These are phyloP conservation scores for Echinometra lucunter DNA, from an alignment of 53 echinoderm and acorn worm genomes.

Conservation along the genomic window DNA sequence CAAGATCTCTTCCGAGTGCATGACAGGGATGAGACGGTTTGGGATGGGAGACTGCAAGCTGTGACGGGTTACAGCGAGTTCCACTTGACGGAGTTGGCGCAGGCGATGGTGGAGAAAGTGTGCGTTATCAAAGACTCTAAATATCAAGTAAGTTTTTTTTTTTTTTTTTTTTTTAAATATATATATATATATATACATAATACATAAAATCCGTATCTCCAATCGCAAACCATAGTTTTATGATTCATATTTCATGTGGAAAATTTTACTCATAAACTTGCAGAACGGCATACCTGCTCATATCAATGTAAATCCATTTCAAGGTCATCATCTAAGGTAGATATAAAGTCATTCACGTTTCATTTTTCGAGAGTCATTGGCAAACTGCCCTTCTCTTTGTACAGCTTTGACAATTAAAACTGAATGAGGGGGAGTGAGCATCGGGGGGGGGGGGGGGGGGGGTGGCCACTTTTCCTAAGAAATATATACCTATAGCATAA, in stretches of 20 bases:
- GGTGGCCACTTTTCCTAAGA: neutral
- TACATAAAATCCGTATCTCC: too few species aligned
- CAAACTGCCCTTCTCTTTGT: too few species aligned
- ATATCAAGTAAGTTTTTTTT: neutral
- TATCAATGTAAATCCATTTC: too few species aligned
- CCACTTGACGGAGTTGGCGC: neutral
- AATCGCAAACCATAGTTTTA: too few species aligned
- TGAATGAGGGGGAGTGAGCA: too few species aligned
- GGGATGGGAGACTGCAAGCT: neutral
- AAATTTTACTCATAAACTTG: too few species aligned
- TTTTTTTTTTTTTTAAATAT: neutral
- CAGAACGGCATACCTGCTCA: too few species aligned
- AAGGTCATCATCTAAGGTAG: neutral
- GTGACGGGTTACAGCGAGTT: constrained; percentile 4
- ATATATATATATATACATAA: too few species aligned
- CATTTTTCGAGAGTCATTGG: neutral
- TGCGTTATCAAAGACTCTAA: neutral
- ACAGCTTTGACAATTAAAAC: too few species aligned
- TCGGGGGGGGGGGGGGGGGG: too few species aligned
- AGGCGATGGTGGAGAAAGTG: neutral
- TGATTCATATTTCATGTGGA: too few species aligned
- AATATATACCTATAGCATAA: too few species aligned
- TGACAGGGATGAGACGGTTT: neutral
- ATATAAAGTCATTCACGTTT: neutral
- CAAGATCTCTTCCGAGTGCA: neutral